Evolutionary conservation across 2,888 invertebrate genomes (phyloP).

Genomic region (Cerceris ruficornis): DNA sequence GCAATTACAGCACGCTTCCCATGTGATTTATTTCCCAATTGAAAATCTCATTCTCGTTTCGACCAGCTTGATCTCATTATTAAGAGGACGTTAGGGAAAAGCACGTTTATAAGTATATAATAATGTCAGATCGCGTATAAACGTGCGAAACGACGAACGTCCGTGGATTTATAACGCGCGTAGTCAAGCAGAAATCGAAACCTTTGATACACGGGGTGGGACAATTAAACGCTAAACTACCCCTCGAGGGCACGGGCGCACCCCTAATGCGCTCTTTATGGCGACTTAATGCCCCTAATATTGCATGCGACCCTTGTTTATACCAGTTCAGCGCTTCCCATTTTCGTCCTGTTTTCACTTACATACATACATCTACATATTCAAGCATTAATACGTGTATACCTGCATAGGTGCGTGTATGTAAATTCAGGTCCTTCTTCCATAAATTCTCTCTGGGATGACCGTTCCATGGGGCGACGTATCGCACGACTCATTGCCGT

Average conservation of each 20-base stretch:
- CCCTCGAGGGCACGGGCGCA: conserved; percentile 79
- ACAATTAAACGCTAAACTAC: conserved; percentile 82
- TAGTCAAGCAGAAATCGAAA: conserved; percentile 80
- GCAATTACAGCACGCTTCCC: too few species aligned
- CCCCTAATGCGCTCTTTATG: conserved; percentile 82
- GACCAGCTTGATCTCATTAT: conserved; percentile 5
- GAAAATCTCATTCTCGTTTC: conserved; percentile 2
- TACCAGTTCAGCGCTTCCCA: conserved; percentile 79
- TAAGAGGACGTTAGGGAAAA: conserved; percentile 13
- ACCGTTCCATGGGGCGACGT: conserved; percentile 29
- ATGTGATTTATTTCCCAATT: too few species aligned
- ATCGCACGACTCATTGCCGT: conserved; percentile 29
- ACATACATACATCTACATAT: conserved; percentile 40
- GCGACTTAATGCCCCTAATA: conserved; percentile 82
- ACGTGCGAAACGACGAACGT: conserved; percentile 60
- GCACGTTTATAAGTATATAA: conserved; percentile 26
- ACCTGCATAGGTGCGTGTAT: conserved; percentile 5
- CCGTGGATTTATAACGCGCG: conserved; percentile 72
- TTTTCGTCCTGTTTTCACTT: conserved; percentile 73
- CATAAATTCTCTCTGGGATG: conserved; percentile 42
- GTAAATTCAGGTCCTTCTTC: conserved; percentile 40
- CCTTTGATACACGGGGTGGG: conserved; percentile 80
- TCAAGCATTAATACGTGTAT: conserved; percentile 3
- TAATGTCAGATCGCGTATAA: conserved; percentile 32
- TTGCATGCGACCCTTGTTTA: conserved; percentile 81